Base-by-base conservation (phyloP, 1,140 invertebrate genomes). In the Drosophila pectinifera region DNA sequence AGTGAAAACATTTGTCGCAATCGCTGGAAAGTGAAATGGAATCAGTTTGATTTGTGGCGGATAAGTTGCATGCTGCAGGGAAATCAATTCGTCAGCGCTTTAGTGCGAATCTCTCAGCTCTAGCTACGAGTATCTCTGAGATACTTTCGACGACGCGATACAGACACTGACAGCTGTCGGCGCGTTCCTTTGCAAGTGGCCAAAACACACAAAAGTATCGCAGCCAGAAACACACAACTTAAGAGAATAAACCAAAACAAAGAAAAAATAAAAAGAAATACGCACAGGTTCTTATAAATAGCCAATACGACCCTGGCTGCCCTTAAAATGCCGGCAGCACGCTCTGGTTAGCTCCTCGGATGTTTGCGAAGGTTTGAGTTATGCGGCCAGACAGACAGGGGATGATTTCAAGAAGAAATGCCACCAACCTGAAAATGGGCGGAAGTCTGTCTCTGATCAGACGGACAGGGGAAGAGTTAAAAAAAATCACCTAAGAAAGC, bases 251-350 rank as follows among this genome's bases (percentile, higher is more conserved):
- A 16, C 1, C 20, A 45, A 46, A 54, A 73, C 34, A 73, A 59
- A 73, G 49, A 34, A 28, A 74, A 70, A 38, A 10, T 31, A 41
- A 16, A 43, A 36, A 49, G 54, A 77, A 70, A 77, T 73, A 48
- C 58, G 42, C 58, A 63, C 74, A 77, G 53, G 63, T 77, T 55
- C 63, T 53, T 88, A 88, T 73, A 89, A 89, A 88, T 88, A 88
- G 79, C 72, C 72, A 26, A 24, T 59, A 45, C 84, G 76, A 88
- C 84, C 84, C 83, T 88, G 83, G 79, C 43, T 88, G 83, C 83
- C 83, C 83, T 88, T 88, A 88, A 77, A 83, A 80, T 77, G 67
- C 80, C 72, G 79, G 67, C 83, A 77, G 63, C 73, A 65, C 75
- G 79, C 69, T 82, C 68, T 86, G 61, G 55, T 78, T 82, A 68